Evolutionary conservation across 2,113 vertebrate genomes (phyloP), one percentile per base, ranked within the genome.

Genomic region (Pheucticus melanocephalus): DNA sequence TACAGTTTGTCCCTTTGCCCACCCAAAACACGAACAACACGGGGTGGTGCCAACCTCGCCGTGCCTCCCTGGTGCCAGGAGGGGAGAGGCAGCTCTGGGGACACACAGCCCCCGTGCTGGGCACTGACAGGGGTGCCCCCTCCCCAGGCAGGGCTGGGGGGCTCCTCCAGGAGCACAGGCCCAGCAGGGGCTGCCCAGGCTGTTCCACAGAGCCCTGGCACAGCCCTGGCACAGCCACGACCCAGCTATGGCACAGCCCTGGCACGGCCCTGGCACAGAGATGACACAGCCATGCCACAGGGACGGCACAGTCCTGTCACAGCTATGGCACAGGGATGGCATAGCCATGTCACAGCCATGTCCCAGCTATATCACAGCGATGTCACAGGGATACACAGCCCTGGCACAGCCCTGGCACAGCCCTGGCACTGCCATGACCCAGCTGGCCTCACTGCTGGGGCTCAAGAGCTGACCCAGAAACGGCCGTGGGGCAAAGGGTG

Each of bases 171-270:
- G 37, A 21, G 39, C 72, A 37, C 56, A 31, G 42, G 8, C 4
- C 2, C 16, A 10, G 22, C 0, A 2, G 12, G 14, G 19, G 15
- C 42, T 15, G 27, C 59, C 27, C 13, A 11, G 63, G 35, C 19
- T 23, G 56, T 8, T 37, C 56, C 51, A 45, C 2, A 1, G 3
- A 11, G 35, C 18, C 1, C 2, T 35, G 56, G 13, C 15, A 2
- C 14, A 4, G 59, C 14, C 4, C 10, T 39, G 39, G 13, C 47
- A 23, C 47, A 48, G 47, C 12, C 23, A 2, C 24, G 47, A 2
- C 2, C 0, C 4, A 11, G 31, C 15, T 1, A 1, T 39, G 54
- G 14, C 11, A 2, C 14, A 4, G 59, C 16, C 1, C 2, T 31
- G 56, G 13, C 16, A 2, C 15, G n/a, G n/a, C n/a, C n/a, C n/a